Conservation (phyloP, 2,113 vertebrate species). For the Myrmecobius fasciatus region DNA sequence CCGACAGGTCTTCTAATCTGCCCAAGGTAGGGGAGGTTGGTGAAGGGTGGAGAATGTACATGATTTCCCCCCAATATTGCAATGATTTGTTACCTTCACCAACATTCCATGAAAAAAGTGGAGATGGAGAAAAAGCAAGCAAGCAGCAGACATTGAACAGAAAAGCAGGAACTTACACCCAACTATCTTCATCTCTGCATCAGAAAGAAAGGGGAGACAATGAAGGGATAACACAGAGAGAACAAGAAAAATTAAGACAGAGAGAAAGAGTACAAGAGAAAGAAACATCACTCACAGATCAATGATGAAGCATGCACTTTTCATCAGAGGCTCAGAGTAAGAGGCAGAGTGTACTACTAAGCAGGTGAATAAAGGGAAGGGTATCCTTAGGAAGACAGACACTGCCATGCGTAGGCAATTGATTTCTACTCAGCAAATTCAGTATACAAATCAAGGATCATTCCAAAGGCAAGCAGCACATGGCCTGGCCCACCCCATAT, state of each 20-base stretch:
- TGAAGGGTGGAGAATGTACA: slow-evolving; percentile 70
- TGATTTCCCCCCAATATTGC: slow-evolving; percentile 65
- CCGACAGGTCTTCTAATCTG: slow-evolving; percentile 47
- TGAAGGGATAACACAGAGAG: slow-evolving; percentile 80
- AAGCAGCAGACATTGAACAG: slow-evolving; percentile 83
- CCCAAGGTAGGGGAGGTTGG: slow-evolving; percentile 53
- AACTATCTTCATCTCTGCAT: slow-evolving; percentile 91
- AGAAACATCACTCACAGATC: slow-evolving; percentile 82
- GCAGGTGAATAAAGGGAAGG: slow-evolving; percentile 75
- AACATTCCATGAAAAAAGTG: slow-evolving; percentile 83
- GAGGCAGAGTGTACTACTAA: slow-evolving; percentile 80
- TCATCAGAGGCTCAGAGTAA: slow-evolving; percentile 82
- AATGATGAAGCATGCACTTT: slow-evolving; percentile 83
- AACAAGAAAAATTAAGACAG: slow-evolving; percentile 83
- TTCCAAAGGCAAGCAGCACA: slow-evolving; percentile 69
- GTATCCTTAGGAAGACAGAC: slow-evolving; percentile 72
- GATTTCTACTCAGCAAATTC: slow-evolving; percentile 73
- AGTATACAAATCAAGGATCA: slow-evolving; percentile 71
- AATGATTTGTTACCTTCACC: slow-evolving; percentile 47
- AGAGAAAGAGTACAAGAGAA: slow-evolving; percentile 83
- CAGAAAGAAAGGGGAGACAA: slow-evolving; percentile 84
- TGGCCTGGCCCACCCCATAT: slow-evolving; percentile 67
- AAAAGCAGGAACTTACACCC: slow-evolving; percentile 90
- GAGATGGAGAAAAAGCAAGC: slow-evolving; percentile 83
- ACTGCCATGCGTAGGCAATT: slow-evolving; percentile 73